phyloP scores from a whole-genome alignment of 2,888 invertebrate species.

The Syrista parreyssii region DNA sequence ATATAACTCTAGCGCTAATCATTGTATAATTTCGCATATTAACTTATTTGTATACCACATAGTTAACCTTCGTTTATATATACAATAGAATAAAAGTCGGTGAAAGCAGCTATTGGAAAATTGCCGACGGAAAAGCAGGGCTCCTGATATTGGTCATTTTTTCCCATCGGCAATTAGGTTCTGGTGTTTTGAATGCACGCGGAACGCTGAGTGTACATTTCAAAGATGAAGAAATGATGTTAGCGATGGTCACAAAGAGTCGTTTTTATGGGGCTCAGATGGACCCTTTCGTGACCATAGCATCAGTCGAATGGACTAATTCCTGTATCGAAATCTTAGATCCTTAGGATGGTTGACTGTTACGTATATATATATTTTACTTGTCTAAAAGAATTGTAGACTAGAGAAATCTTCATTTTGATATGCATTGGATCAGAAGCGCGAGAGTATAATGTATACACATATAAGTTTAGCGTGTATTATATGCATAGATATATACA shows the following conservation, averaged over 20 bases:
- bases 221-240: background rate
- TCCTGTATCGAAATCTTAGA: background rate
- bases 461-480: background rate
- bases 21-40: background rate
- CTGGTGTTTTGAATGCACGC: background rate
- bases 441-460: background rate
- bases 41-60: background rate
- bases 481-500: background rate
- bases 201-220: background rate
- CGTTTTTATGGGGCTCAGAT: constrained; percentile 12
- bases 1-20: background rate
- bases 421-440: background rate
- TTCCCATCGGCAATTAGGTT: background rate
- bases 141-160: background rate
- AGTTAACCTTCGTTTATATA: background rate
- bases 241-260: constrained; percentile 11
- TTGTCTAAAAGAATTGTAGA: background rate
- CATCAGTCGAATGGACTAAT: background rate
- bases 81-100: background rate
- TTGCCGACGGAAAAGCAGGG: background rate
- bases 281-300: constrained; percentile 11
- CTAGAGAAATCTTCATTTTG: background rate
- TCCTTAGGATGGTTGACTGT: background rate
- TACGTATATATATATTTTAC: background rate
- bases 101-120: background rate